phyloP scores from a whole-genome alignment of 2,113 vertebrate species.

The Rhinopithecus roxellana region DNA sequence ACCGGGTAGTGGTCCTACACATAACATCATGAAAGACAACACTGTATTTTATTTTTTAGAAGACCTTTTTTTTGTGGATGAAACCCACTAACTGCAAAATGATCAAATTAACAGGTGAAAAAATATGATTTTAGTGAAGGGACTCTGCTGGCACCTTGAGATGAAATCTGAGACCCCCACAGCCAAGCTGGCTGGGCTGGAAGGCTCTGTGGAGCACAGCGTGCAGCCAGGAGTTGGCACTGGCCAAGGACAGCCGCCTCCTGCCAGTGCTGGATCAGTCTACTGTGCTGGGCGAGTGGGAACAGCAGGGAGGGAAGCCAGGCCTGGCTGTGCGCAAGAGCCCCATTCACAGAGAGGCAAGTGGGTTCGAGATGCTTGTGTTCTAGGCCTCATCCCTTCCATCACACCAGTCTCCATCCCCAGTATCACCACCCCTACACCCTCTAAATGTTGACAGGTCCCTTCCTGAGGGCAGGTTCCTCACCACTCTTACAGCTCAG shows the following conservation, averaged over 20 bases:
- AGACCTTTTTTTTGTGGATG: background rate
- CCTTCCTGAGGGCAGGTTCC: background rate
- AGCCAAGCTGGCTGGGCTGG: background rate
- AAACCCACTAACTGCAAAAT: conserved; percentile 44
- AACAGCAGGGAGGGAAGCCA: background rate
- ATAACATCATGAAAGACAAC: background rate
- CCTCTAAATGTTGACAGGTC: background rate
- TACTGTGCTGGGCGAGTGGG: background rate
- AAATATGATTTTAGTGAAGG: background rate
- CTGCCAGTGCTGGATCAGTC: background rate
- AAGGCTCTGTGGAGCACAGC: background rate
- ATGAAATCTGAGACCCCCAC: background rate
- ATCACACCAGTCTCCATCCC: background rate
- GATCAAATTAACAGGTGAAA: conserved; percentile 39
- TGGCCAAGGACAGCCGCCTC: background rate
- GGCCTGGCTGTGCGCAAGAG: background rate
- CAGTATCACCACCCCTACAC: background rate
- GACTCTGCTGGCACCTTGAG: conserved; percentile 15
- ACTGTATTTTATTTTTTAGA: background rate
- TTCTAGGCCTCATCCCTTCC: background rate
- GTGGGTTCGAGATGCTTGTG: background rate
- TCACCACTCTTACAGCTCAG: background rate
- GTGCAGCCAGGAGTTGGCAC: background rate
- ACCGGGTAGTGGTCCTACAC: background rate
- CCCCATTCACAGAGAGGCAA: background rate